These are phyloP conservation scores for Sebastes oblongus DNA, from an alignment of 2,797 vertebrate species.

Conservation along the genomic window DNA sequence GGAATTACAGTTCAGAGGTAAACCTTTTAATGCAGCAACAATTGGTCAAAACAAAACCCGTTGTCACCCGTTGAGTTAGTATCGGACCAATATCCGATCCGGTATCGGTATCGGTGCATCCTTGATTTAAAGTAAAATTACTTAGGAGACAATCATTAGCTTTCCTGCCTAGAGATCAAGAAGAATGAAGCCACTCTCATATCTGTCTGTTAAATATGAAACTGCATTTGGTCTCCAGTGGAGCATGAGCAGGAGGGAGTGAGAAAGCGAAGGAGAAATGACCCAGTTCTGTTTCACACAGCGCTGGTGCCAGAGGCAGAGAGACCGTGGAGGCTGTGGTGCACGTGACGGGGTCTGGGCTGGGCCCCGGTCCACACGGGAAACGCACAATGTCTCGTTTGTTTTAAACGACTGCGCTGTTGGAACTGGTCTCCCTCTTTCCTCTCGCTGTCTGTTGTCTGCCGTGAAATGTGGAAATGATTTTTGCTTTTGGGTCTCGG, in stretches of 20 bases:
- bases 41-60: no score
- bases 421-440: constrained; percentile 75
- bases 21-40: no score
- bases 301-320: constrained; percentile 70
- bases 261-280: constrained; percentile 66
- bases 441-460: constrained; percentile 84
- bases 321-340: constrained; percentile 67
- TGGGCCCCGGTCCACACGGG: constrained; percentile 75
- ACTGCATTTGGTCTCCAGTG: constrained; percentile 51
- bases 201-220: constrained; percentile 3
- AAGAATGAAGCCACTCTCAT: no score
- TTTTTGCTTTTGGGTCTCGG: constrained; percentile 83
- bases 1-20: no score
- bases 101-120: no score
- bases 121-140: no score
- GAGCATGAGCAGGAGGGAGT: constrained; percentile 57
- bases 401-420: constrained; percentile 78
- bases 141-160: no score
- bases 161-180: no score
- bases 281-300: constrained; percentile 81
- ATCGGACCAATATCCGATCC: no score
- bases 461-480: constrained; percentile 86
- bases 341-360: constrained; percentile 77
- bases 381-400: constrained; percentile 82
- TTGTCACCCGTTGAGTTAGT: no score